Evolutionary conservation across 2,888 invertebrate genomes (phyloP), one percentile per base, ranked within the genome.

Genomic region (Caenorhabditis panamensis): DNA sequence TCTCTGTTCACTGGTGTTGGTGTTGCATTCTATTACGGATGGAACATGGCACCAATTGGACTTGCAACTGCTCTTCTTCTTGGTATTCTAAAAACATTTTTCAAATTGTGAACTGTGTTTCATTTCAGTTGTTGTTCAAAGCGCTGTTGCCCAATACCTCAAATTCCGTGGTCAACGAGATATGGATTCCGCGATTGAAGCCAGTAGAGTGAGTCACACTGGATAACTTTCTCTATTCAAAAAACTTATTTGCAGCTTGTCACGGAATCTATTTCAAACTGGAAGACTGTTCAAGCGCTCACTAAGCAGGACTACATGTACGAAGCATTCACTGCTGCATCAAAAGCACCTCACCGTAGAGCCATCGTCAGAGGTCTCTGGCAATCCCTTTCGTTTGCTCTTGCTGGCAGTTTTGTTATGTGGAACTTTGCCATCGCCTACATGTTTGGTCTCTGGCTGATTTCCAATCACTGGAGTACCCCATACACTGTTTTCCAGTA

Each of bases 251-350:
- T 82, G 72, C 71, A 88, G 89, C 83, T 92, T 49, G 91, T 91
- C 16, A 89, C 91, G 13, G 92, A 92, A 84, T 90, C 90, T 0
- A 90, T 92, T 22, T 91, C 91, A 72, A 92, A 92, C 68, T 91
- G 92, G 28, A 86, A 90, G 61, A 92, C 92, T 5, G 91, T 92
- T 0, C 91, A 91, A 36, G 88, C 91, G 18, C 83, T 92, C n/a
- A 91, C 91, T 5, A 88, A 91, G 77, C 92, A 92, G 79, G 84
- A 87, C 22, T 86, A 87, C 28, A 92, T 92, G 85, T 88, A 88
- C 36, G 84, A 77, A 24, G 78, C 82, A 6, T 86, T 80, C 62
- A 58, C 53, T 4, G 81, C 79, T n/a, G 86, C 85, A 1, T 82
- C 85, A 13, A 68, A 61, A 9, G 73, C 80, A 22, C 87, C 88